Evolutionary conservation across 2,888 invertebrate species (phyloP).

Genomic region (Drosophila yooni): DNA sequence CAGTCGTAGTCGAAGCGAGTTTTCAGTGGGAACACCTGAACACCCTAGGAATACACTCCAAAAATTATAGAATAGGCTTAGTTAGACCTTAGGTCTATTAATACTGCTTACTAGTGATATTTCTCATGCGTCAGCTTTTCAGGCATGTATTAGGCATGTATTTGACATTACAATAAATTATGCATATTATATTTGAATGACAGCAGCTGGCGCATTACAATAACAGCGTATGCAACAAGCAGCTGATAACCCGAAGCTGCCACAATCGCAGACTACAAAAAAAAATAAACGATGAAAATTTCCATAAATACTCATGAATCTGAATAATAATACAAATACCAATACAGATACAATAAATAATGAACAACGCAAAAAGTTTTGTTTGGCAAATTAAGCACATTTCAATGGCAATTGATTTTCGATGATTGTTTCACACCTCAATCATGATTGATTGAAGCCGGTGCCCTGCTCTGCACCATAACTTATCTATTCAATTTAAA

Average conservation of each 20-base stretch:
- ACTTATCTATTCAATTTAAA: conserved; percentile 20
- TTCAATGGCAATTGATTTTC: conserved; percentile 50
- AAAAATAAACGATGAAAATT: conserved; percentile 12
- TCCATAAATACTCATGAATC: conserved; percentile 51
- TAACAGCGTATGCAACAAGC: conserved; percentile 10
- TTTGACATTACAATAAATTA: conserved; percentile 51
- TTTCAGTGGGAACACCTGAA: conserved; percentile 22
- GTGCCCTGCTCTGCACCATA: conserved; percentile 11
- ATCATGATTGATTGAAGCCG: conserved; percentile 54
- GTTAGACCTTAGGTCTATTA: conserved; percentile 24
- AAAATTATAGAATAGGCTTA: conserved; percentile 8
- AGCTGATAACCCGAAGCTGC: conserved; percentile 68
- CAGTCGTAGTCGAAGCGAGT: not conserved
- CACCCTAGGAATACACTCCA: conserved; percentile 18
- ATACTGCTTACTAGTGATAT: conserved; percentile 57
- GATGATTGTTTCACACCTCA: conserved; percentile 39
- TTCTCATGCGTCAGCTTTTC: conserved; percentile 63
- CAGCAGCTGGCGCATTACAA: conserved; percentile 42
- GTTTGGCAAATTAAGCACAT: conserved; percentile 26
- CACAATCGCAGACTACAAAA: conserved; percentile 39
- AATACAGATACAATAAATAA: conserved; percentile 2
- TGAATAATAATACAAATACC: conserved; percentile 28
- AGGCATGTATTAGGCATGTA: conserved; percentile 8
- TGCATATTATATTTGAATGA: conserved; percentile 34
- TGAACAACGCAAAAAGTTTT: conserved; percentile 29